phyloP scores from a whole-genome alignment of 2,113 vertebrate genomes.

The Caloenas nicobarica region DNA sequence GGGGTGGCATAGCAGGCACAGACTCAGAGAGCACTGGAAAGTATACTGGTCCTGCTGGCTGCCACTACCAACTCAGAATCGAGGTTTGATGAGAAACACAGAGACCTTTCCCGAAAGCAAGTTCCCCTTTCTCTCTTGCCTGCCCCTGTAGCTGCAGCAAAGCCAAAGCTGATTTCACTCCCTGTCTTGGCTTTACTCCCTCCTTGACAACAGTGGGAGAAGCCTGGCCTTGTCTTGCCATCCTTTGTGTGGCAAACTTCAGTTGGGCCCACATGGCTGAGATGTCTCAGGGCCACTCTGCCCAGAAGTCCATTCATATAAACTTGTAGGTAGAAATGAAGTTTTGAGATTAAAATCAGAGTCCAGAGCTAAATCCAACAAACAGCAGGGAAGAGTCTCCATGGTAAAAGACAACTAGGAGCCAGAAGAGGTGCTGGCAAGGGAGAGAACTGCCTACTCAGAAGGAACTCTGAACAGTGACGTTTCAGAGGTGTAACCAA shows the following conservation, averaged over 20 bases:
- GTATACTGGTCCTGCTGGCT: neutral
- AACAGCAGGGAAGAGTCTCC: neutral
- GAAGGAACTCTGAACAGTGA: neutral
- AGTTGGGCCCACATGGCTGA: neutral
- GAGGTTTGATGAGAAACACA: neutral
- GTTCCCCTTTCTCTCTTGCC: neutral
- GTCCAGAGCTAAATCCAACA: neutral
- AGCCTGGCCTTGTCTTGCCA: neutral
- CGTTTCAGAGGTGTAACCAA: accelerated
- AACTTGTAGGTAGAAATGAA: neutral
- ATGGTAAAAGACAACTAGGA: neutral
- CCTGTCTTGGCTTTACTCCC: neutral
- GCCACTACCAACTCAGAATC: neutral
- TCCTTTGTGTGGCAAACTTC: neutral
- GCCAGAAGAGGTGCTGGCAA: neutral
- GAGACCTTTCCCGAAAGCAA: neutral
- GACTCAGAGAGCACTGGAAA: neutral
- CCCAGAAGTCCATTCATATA: accelerated
- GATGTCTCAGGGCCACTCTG: neutral
- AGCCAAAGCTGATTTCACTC: neutral
- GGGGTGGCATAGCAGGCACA: neutral
- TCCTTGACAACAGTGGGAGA: neutral
- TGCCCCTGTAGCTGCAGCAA: neutral
- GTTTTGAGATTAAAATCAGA: neutral
- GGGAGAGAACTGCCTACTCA: neutral